Conservation (phyloP, 2,888 invertebrate species). For the Microchrysa polita region DNA sequence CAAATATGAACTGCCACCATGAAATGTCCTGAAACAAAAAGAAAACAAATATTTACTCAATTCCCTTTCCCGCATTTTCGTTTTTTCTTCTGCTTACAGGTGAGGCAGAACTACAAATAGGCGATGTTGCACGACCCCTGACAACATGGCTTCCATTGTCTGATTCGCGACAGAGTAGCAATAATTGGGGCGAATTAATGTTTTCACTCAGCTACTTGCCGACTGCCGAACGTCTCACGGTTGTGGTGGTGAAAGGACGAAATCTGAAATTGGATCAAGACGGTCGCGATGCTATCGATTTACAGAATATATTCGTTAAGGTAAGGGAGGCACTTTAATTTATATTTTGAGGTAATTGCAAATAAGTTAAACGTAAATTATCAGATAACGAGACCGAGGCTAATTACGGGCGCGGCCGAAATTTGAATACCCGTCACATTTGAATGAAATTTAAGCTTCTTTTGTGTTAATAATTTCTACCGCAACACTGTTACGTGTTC, state of each 20-base stretch:
- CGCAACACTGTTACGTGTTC: no score
- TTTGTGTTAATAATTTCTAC: no score
- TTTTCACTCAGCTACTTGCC: conserved; percentile 84
- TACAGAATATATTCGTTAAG: conserved; percentile 81
- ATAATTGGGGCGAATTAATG: conserved; percentile 81
- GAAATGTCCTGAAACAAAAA: no score
- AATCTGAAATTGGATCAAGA: conserved; percentile 70
- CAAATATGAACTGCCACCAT: no score
- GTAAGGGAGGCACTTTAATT: conserved; percentile 59
- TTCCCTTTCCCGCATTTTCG: neutral
- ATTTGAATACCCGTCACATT: no score
- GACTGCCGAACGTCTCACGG: conserved; percentile 81
- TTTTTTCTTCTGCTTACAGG: conserved; percentile 61
- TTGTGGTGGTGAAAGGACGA: conserved; percentile 75
- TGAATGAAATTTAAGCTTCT: no score
- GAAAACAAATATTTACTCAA: no score
- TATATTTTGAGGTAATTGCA: no score
- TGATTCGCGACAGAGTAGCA: conserved; percentile 74
- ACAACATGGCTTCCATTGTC: conserved; percentile 83
- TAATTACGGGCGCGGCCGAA: no score
- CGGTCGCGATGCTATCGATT: conserved; percentile 55
- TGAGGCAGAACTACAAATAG: conserved; percentile 75
- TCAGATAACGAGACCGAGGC: no score
- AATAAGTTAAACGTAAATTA: no score
- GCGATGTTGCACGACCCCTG: conserved; percentile 72